Evolutionary conservation across 1,140 invertebrate species (phyloP).

Genomic region (Scaptomyza montana): DNA sequence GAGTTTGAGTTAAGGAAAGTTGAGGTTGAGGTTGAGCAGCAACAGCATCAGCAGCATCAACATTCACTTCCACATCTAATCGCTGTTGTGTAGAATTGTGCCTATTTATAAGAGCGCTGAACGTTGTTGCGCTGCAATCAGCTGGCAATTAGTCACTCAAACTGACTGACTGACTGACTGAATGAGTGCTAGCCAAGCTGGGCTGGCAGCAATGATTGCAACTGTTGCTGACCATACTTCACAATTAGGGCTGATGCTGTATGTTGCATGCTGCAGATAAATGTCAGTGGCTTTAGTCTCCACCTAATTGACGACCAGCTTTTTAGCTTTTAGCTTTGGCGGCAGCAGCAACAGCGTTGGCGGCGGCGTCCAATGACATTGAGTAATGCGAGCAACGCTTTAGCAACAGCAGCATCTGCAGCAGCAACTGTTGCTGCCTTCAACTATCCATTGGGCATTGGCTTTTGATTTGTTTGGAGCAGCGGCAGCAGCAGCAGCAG

Average conservation of each 20-base stretch:
- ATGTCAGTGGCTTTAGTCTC: slow-evolving; percentile 47
- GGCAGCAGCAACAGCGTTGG: slow-evolving; percentile 43
- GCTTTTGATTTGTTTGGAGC: slow-evolving; percentile 66
- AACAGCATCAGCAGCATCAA: neutral
- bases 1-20: slow-evolving; percentile 1
- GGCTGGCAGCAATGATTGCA: slow-evolving; percentile 27
- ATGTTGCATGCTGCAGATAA: slow-evolving; percentile 38
- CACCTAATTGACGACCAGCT: slow-evolving; percentile 73
- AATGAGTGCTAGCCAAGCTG: slow-evolving; percentile 9
- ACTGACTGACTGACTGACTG: slow-evolving; percentile 29
- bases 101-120: slow-evolving; percentile 64
- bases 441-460: slow-evolving; percentile 30
- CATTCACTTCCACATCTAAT: slow-evolving; percentile 30
- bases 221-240: slow-evolving; percentile 39
- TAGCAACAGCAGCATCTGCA: slow-evolving; percentile 20
- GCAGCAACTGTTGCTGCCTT: slow-evolving; percentile 12
- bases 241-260: slow-evolving; percentile 45
- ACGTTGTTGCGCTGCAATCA: slow-evolving; percentile 59
- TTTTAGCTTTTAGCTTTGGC: slow-evolving; percentile 43
- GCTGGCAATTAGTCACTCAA: slow-evolving; percentile 73
- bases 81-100: slow-evolving; percentile 6
- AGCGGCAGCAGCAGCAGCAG: slow-evolving; percentile 9
- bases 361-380: slow-evolving; percentile 64
- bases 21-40: neutral
- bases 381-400: slow-evolving; percentile 65